These are phyloP conservation scores for Enteromius unitaeniatus DNA, from an alignment of 2,797 vertebrate genomes.

Conservation along the genomic window DNA sequence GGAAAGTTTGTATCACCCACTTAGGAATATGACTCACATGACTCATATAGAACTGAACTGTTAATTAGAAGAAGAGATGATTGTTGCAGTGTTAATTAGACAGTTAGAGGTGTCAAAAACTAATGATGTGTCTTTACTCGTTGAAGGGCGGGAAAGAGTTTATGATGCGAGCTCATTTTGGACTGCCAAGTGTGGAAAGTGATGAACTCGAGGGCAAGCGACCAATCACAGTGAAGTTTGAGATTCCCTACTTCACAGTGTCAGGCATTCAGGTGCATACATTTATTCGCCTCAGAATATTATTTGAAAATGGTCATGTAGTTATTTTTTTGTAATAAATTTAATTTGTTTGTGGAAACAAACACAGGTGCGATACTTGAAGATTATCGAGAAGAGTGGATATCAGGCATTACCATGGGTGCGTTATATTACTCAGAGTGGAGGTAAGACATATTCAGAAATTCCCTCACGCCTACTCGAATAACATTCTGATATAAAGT, in stretches of 20 bases:
- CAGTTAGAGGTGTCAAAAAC: conserved; percentile 6
- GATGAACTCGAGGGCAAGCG: conserved; percentile 78
- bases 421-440: conserved; percentile 85
- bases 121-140: conserved; percentile 22
- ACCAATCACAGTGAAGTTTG: conserved; percentile 84
- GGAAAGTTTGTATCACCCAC: neutral
- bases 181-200: conserved; percentile 82
- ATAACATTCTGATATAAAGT: conserved; percentile 30
- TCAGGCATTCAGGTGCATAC: conserved; percentile 82
- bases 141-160: conserved; percentile 83
- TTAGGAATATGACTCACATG: neutral
- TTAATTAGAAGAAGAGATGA: conserved; percentile 36
- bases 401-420: conserved; percentile 85
- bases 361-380: conserved; percentile 82
- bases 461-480: conserved; percentile 11
- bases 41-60: conserved; percentile 11
- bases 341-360: conserved; percentile 8
- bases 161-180: conserved; percentile 83
- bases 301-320: neutral
- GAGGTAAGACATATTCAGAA: conserved; percentile 73
- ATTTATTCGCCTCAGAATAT: neutral
- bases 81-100: conserved; percentile 11
- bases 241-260: conserved; percentile 86
- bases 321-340: neutral
- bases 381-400: conserved; percentile 86